Percentiles rank a stretch among this genome's conserved stretches.
Evolutionary conservation across 2,888 invertebrate species (phyloP).

Genomic region (Eledona agricola): DNA sequence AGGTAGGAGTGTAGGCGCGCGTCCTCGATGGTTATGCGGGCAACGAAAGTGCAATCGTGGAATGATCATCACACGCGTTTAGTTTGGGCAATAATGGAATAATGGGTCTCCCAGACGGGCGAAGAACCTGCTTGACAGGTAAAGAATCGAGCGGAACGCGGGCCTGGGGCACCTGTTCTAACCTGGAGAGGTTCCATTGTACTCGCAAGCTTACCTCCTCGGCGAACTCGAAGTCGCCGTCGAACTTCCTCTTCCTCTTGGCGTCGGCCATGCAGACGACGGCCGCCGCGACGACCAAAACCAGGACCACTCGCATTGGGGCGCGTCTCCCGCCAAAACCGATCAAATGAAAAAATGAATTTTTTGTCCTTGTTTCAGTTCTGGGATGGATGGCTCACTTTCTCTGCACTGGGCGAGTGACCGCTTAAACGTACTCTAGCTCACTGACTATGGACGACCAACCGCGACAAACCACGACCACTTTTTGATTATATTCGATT

Average conservation of each 20-base stretch:
- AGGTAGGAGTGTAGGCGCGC: constrained; percentile 5
- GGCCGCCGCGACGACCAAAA: constrained; percentile 61
- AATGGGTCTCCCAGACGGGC: constrained; percentile 22
- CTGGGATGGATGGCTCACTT: constrained; percentile 17
- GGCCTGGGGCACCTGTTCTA: constrained; percentile 36
- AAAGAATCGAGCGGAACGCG: constrained; percentile 43
- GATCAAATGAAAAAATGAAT: constrained; percentile 5
- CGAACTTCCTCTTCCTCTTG: constrained; percentile 76
- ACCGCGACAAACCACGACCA: constrained; percentile 53
- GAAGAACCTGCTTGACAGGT: constrained; percentile 53
- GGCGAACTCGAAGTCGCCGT: constrained; percentile 81
- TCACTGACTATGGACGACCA: constrained; percentile 49
- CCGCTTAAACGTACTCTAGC: constrained; percentile 40
- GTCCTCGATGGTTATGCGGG: constrained; percentile 24
- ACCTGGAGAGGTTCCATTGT: constrained; percentile 31
- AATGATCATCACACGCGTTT: constrained; percentile 33
- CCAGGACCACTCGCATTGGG: constrained; percentile 62
- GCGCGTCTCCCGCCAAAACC: constrained; percentile 28
- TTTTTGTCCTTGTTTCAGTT: constrained; percentile 16
- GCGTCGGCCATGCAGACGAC: constrained; percentile 61
- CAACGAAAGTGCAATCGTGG: constrained; percentile 29
- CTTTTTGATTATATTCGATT: constrained; percentile 59
- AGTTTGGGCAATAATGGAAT: constrained; percentile 41
- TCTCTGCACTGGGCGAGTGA: constrained; percentile 38
- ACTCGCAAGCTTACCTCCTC: constrained; percentile 70